Percentiles rank a stretch among this genome's conserved stretches.
Evolutionary conservation across 2,888 invertebrate species (phyloP).

Genomic region (Himalopsyche japonica): DNA sequence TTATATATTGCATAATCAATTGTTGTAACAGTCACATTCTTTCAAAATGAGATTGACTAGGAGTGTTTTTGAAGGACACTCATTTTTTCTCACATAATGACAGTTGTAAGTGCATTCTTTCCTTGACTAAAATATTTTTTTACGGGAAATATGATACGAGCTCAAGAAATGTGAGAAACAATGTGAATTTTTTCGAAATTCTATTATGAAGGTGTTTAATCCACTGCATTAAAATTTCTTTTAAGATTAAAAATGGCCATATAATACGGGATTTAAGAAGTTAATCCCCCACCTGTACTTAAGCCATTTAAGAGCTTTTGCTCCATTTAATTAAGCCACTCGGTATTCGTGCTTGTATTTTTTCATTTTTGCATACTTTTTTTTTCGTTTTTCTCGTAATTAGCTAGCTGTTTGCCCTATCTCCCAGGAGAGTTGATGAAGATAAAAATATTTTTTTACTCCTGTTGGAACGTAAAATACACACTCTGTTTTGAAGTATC

Average conservation of each 20-base stretch:
- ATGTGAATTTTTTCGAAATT: no score
- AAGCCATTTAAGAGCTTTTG: not conserved
- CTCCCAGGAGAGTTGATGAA: not conserved
- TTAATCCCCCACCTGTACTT: not conserved
- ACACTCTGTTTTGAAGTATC: not conserved
- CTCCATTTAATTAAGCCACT: constrained; percentile 8
- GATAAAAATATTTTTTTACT: not conserved
- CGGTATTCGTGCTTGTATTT: not conserved
- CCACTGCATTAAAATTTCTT: not conserved
- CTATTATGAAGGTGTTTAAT: not conserved
- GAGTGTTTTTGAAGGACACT: no score
- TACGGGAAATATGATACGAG: no score
- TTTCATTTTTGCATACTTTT: not conserved
- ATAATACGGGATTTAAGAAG: not conserved
- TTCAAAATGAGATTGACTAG: no score
- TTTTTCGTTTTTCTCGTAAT: not conserved
- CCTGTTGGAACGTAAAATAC: not conserved
- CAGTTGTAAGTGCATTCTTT: no score
- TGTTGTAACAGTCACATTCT: no score
- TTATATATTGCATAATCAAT: no score
- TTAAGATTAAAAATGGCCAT: not conserved
- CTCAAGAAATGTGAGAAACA: no score
- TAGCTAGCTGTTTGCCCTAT: not conserved
- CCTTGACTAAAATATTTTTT: no score
- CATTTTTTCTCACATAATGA: no score